Conservation (phyloP, 2,888 invertebrate species). For the Spisula subtruncata region DNA sequence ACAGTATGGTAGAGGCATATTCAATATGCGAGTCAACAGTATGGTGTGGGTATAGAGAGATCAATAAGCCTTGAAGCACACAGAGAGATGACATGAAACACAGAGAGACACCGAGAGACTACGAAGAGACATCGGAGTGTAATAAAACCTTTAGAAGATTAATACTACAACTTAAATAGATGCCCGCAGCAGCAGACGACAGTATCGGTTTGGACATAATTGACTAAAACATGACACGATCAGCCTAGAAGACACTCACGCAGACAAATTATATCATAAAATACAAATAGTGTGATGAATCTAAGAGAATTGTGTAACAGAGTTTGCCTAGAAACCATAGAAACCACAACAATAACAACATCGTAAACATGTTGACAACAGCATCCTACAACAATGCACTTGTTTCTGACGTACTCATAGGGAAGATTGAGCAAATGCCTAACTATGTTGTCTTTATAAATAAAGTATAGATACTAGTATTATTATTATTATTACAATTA, state of each 20-base stretch:
- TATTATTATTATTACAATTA: too few relatives aligned
- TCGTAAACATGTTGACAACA: too few relatives aligned
- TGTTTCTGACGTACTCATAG: too few relatives aligned
- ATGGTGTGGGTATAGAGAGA: not conserved
- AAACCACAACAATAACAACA: too few relatives aligned
- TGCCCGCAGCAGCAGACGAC: not conserved
- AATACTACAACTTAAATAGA: conserved; percentile 32
- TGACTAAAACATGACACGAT: conserved; percentile 5
- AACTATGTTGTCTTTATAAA: too few relatives aligned
- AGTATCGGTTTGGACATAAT: not conserved
- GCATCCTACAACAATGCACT: too few relatives aligned
- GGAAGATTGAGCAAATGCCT: too few relatives aligned
- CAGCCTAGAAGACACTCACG: not conserved
- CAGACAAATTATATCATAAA: conserved; percentile 17
- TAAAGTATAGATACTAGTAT: too few relatives aligned
- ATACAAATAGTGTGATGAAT: not conserved
- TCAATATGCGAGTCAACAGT: conserved; percentile 13
- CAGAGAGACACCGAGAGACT: too few relatives aligned
- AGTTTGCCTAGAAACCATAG: not conserved
- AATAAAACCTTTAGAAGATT: conserved; percentile 37
- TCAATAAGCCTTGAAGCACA: not conserved
- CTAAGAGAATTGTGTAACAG: not conserved
- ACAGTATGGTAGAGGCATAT: conserved; percentile 24
- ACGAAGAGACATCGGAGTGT: too few relatives aligned
- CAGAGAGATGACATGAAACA: too few relatives aligned